These are phyloP conservation scores for Lucilia sericata DNA, from an alignment of 1,140 invertebrate genomes.

Conservation along the genomic window DNA sequence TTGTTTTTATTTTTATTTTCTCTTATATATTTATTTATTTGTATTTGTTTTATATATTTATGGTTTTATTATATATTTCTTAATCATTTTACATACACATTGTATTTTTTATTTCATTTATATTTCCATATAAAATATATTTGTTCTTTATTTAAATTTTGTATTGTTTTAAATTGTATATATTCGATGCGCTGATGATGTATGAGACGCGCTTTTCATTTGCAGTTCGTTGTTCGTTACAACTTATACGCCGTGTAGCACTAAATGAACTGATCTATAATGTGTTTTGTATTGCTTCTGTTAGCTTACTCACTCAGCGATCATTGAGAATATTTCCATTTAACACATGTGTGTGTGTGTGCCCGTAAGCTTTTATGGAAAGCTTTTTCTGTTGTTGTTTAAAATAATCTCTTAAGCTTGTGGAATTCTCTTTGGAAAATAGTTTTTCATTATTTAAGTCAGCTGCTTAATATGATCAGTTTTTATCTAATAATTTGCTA, in stretches of 20 bases:
- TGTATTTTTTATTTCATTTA: too few species aligned
- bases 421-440: conserved; percentile 17
- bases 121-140: too few species aligned
- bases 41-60: too few species aligned
- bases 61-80: too few species aligned
- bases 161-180: too few species aligned
- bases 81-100: too few species aligned
- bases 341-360: not conserved
- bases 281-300: conserved; percentile 2
- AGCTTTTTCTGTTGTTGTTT: conserved; percentile 26
- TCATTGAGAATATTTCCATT: not conserved
- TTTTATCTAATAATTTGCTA: too few species aligned
- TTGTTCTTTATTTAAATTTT: not conserved
- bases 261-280: conserved; percentile 16
- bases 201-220: conserved; percentile 3
- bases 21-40: too few species aligned
- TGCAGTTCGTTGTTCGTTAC: not conserved
- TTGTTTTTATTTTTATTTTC: not conserved
- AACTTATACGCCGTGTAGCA: conserved; percentile 40
- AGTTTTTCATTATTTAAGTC: not conserved
- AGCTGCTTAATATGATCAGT: too few species aligned
- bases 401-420: not conserved
- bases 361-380: conserved; percentile 21
- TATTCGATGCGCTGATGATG: too few species aligned
- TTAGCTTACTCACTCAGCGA: not conserved